These are phyloP conservation scores for Caenorhabditis doughertyi DNA, from an alignment of 2,888 invertebrate genomes.

Conservation along the genomic window DNA sequence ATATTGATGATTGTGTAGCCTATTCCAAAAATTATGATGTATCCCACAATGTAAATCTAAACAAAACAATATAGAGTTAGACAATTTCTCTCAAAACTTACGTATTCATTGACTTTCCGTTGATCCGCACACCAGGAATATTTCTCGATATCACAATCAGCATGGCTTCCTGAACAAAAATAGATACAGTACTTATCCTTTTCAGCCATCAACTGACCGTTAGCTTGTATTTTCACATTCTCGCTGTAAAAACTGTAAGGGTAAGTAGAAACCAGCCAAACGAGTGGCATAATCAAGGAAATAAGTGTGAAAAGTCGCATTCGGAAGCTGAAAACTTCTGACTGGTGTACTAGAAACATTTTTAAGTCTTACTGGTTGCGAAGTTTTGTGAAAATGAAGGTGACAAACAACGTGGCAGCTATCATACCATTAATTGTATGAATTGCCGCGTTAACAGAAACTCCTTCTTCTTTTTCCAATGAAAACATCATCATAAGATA, in stretches of 20 bases:
- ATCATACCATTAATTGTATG: constrained; percentile 61
- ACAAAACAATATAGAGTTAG: background rate
- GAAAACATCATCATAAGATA: constrained; percentile 73
- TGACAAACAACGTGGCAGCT: constrained; percentile 62
- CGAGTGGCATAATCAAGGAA: constrained; percentile 34
- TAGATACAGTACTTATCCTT: no score
- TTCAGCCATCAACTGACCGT: no score
- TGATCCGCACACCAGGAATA: constrained; percentile 65
- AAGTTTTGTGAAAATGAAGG: constrained; percentile 62
- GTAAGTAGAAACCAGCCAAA: constrained; percentile 48
- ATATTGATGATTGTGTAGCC: constrained; percentile 64
- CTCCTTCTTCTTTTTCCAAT: constrained; percentile 62
- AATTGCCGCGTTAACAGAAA: constrained; percentile 59
- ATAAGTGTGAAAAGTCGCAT: constrained; percentile 36
- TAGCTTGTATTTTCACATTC: constrained; percentile 28
- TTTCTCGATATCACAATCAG: constrained; percentile 60
- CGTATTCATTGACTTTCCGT: constrained; percentile 39
- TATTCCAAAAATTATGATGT: constrained; percentile 66
- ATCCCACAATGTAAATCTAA: constrained; percentile 61
- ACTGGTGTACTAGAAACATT: no score
- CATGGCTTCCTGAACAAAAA: constrained; percentile 56
- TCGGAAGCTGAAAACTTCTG: constrained; percentile 46
- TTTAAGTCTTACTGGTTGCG: constrained; percentile 60
- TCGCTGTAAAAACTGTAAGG: constrained; percentile 52
- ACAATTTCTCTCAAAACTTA: background rate